Evolutionary conservation across 2,797 vertebrate genomes (phyloP).

Genomic region (Crocidura indochinensis): DNA sequence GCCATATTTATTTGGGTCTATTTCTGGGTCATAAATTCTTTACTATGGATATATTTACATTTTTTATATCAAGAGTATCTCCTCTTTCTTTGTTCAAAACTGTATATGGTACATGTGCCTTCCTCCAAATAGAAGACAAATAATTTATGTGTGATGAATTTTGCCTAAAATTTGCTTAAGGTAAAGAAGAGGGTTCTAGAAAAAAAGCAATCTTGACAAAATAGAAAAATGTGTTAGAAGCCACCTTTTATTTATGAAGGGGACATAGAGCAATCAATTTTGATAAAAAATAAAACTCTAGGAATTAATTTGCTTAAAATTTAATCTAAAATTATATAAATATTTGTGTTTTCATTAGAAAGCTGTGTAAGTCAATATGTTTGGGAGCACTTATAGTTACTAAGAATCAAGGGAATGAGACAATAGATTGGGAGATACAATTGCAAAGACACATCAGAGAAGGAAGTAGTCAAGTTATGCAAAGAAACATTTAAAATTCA

Average conservation of each 20-base stretch:
- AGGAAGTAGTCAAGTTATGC: background rate
- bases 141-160: slow-evolving; percentile 40
- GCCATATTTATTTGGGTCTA: background rate
- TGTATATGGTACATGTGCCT: background rate
- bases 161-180: background rate
- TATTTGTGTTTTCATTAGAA: slow-evolving; percentile 63
- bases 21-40: background rate
- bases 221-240: slow-evolving; percentile 41
- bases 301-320: slow-evolving; percentile 72
- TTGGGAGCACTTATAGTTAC: slow-evolving; percentile 37
- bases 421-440: background rate
- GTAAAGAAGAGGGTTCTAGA: slow-evolving; percentile 34
- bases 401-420: slow-evolving; percentile 29
- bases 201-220: slow-evolving; percentile 27
- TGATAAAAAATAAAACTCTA: slow-evolving; percentile 69
- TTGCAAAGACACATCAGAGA: background rate
- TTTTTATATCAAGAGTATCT: background rate
- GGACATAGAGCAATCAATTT: slow-evolving; percentile 19
- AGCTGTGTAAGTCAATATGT: slow-evolving; percentile 36
- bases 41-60: background rate
- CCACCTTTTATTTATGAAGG: slow-evolving; percentile 61
- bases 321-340: slow-evolving; percentile 64
- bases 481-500: background rate
- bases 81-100: slow-evolving; percentile 53
- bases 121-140: background rate